Percentiles rank a stretch among this genome's conserved stretches.
Conservation (phyloP, 2,113 vertebrate genomes). For the Leptosomus discolor region DNA sequence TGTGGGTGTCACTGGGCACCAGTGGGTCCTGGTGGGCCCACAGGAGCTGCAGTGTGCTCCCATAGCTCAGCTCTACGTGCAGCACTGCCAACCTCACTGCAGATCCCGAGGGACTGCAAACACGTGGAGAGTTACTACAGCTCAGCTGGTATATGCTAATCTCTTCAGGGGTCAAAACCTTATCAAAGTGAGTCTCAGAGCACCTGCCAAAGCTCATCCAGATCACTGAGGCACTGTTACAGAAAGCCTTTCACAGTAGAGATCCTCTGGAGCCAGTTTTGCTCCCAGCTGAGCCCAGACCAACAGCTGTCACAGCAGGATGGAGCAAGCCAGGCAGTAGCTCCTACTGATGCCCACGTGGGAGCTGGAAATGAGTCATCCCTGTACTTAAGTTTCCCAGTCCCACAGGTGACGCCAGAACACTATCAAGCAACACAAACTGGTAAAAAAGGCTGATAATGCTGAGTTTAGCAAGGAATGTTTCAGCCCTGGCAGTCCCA, state of each 20-base stretch:
- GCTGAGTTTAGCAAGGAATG: neutral
- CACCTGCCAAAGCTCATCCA: neutral
- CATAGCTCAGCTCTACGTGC: neutral
- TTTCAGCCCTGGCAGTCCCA: neutral
- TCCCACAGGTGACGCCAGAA: neutral
- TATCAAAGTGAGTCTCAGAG: neutral
- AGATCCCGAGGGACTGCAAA: neutral
- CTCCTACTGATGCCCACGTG: neutral
- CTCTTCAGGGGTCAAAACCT: neutral
- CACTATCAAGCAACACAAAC: neutral
- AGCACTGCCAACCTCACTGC: neutral
- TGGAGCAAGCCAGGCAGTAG: neutral
- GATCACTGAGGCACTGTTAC: neutral
- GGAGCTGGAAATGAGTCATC: neutral
- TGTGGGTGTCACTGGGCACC: neutral
- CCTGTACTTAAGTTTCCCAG: neutral
- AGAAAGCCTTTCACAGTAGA: neutral
- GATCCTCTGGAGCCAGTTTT: neutral
- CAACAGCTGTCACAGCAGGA: neutral
- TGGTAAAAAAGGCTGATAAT: neutral
- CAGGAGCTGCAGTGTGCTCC: neutral
- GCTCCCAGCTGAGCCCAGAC: neutral
- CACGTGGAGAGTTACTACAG: neutral
- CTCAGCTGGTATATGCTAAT: neutral
- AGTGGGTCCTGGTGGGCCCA: rapidly evolving